Percentiles rank a stretch among this genome's conserved stretches.
These are phyloP conservation scores for Eupithecia centaureata DNA, from an alignment of 2,888 invertebrate genomes.

Conservation along the genomic window DNA sequence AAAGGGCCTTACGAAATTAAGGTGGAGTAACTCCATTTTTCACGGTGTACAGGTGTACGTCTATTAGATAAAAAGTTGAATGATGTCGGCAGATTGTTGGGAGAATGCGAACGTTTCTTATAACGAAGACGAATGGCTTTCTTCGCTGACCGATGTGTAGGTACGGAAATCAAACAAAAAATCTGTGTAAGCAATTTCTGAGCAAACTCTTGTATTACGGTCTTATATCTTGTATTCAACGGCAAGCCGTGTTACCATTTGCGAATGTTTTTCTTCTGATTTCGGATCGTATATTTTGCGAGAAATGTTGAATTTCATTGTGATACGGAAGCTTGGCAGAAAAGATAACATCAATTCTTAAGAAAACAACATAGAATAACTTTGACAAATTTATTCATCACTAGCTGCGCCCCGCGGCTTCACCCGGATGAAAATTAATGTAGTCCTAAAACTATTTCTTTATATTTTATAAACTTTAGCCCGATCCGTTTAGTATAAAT, in stretches of 20 bases:
- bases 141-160: constrained; percentile 62
- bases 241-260: constrained; percentile 22
- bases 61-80: constrained; percentile 61
- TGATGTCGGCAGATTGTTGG: constrained; percentile 61
- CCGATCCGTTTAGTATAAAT: too few relatives aligned
- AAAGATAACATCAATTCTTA: not conserved
- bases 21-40: constrained; percentile 55
- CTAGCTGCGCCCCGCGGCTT: too few relatives aligned
- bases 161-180: constrained; percentile 47
- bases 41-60: constrained; percentile 50
- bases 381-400: not conserved
- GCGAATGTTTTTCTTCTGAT: constrained; percentile 8
- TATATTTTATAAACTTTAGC: too few relatives aligned
- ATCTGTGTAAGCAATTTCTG: constrained; percentile 31
- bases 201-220: constrained; percentile 26
- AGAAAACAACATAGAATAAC: not conserved
- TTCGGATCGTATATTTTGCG: constrained; percentile 2
- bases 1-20: constrained; percentile 44
- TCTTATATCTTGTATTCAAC: too few relatives aligned
- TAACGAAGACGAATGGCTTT: constrained; percentile 72
- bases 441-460: too few relatives aligned
- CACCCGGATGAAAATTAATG: too few relatives aligned
- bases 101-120: constrained; percentile 53
- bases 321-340: not conserved
- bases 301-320: not conserved